Evolutionary conservation across 1,140 invertebrate genomes (phyloP), one percentile per base, ranked within the genome.

Genomic region (Penaeus vannamei): DNA sequence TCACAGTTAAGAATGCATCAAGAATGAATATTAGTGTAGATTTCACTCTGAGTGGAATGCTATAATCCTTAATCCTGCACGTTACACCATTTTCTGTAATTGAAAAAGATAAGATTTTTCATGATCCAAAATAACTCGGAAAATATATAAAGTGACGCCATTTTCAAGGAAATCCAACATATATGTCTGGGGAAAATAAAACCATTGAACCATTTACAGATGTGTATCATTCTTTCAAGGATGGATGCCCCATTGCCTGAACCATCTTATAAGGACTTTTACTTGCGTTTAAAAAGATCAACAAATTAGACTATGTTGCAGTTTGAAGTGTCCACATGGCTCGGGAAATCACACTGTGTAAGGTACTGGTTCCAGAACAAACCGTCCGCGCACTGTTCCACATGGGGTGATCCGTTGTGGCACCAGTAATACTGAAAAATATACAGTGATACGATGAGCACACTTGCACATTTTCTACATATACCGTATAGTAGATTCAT

Each of bases 331-430:
- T 89, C 90, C 7, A 91, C 90, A 29, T 89, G 66, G 60, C 36
- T 32, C 3, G 86, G 86, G 7, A 23, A 0, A 20, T 92, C 92
- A 85, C 93, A 94, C 20, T 93, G 93, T 92, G 94, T 92, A 19
- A 91, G 94, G 5, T 92, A 91, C 84, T 95, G 92, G 86, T 95
- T 94, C 91, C 94, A 95, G 90, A 93, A 94, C 10, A 95, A 93
- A 90, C 95, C 95, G 84, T 94, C 94, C 0, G 93, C 91, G 90
- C 95, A 96, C 72, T 86, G 77, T 60, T 91, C 77, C 36, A 66
- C 23, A 22, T 90, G 80, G 12, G 82, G 90, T 23, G 83, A 84
- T 19, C 90, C 90, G 23, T 85, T 66, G 77, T 87, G 81, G 83
- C 91, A 91, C 61, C 86, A 84, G 72, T 89, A 91, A 85, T 90